Percentiles rank a stretch among this genome's conserved stretches.
Conservation (phyloP, 2,113 vertebrate genomes). For the Butastur rufipennis region DNA sequence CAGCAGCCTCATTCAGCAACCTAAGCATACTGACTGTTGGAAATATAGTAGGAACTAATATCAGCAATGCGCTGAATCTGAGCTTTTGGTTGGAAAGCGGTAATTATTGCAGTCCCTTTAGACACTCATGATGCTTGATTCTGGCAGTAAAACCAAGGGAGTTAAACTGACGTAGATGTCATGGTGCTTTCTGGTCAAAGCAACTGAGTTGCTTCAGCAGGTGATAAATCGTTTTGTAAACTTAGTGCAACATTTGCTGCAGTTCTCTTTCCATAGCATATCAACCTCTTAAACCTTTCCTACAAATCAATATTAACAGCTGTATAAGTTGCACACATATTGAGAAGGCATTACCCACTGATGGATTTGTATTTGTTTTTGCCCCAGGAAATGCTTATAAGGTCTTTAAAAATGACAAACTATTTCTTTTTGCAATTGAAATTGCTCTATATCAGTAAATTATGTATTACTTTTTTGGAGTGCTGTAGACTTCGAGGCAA, state of each 20-base stretch:
- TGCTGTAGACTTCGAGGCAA: not conserved
- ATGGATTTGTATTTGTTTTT: slow-evolving; percentile 67
- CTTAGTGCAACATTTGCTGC: not conserved
- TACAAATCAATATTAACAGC: slow-evolving; percentile 69
- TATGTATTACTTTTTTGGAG: slow-evolving; percentile 31
- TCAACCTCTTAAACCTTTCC: slow-evolving; percentile 51
- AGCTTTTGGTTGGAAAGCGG: not conserved
- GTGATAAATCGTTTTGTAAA: slow-evolving; percentile 9
- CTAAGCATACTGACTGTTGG: not conserved
- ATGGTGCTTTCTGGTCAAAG: not conserved
- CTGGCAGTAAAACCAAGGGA: not conserved
- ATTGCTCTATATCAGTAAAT: slow-evolving; percentile 43
- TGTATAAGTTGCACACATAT: slow-evolving; percentile 42
- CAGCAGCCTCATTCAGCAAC: not conserved
- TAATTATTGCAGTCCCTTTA: not conserved
- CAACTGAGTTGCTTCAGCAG: not conserved
- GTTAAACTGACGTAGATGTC: not conserved
- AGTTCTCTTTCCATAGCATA: not conserved
- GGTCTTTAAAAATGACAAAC: slow-evolving; percentile 52
- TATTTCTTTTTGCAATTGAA: slow-evolving; percentile 44
- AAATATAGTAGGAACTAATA: not conserved
- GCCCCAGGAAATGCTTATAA: slow-evolving; percentile 57
- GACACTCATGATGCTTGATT: not conserved
- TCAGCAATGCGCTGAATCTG: not conserved
- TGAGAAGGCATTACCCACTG: slow-evolving; percentile 55